Conservation (phyloP, 2,888 invertebrate species). For the Lacanobia oleracea region DNA sequence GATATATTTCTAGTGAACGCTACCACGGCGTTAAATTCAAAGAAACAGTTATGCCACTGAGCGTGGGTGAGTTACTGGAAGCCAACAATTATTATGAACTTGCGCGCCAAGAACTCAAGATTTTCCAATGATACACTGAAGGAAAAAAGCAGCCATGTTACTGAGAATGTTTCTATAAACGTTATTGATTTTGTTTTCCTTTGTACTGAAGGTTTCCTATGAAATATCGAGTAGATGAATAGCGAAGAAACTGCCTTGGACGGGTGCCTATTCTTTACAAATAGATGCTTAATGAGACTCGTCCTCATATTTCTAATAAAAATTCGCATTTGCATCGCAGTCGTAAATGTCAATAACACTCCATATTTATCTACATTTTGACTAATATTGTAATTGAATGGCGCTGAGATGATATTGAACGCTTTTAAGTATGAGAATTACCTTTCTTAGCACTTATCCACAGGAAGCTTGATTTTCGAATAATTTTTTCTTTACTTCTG, state of each 20-base stretch:
- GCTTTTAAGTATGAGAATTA: too few species aligned
- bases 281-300: not conserved
- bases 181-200: slow-evolving; percentile 13
- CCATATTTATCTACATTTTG: too few species aligned
- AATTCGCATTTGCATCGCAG: too few species aligned
- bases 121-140: slow-evolving; percentile 9
- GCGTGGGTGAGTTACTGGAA: slow-evolving; percentile 31
- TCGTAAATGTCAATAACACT: too few species aligned
- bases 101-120: slow-evolving; percentile 3
- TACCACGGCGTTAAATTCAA: slow-evolving; percentile 21
- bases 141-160: slow-evolving; percentile 1
- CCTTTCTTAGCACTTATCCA: too few species aligned
- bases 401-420: too few species aligned
- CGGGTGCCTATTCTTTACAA: not conserved
- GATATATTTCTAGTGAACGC: slow-evolving; percentile 17
- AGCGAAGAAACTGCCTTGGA: not conserved
- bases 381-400: too few species aligned
- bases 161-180: slow-evolving; percentile 3
- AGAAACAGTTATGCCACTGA: slow-evolving; percentile 17
- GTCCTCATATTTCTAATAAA: not conserved
- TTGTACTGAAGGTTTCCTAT: not conserved
- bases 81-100: slow-evolving; percentile 38
- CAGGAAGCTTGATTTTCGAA: too few species aligned
- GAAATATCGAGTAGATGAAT: not conserved
- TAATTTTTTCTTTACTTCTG: too few species aligned